Evolutionary conservation across 2,797 vertebrate genomes (phyloP), one percentile per base, ranked within the genome.

Genomic region (Mormyrops boulengeri): DNA sequence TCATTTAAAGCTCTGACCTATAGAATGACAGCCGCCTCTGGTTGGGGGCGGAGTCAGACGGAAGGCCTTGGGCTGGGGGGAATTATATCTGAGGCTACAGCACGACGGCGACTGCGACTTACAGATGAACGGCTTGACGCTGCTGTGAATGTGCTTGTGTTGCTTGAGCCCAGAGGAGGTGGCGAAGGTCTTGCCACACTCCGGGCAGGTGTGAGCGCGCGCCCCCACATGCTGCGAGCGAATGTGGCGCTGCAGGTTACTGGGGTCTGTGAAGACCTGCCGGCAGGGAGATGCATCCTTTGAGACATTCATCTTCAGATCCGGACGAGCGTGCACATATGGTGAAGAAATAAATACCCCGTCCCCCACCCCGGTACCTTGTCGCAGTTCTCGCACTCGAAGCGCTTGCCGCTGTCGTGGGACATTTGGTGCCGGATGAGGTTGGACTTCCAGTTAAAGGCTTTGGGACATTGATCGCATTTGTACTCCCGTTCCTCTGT

Each of bases 361-460:
- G 0, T n/a, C 44, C 44, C 19, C 47, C 9, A 8, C 0, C 41
- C 44, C 41, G 95, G 96, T 99, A 99, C 99, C 99, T 99, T 99
- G 97, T 98, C 97, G 97, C 99, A 99, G 96, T 99, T 99, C 95
- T 99, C 99, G 97, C 99, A 99, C 96, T 99, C 99, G 4, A 99
- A 99, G 96, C 99, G 98, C 96, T 99, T 99, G 95, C 98, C 98
- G 0, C 96, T 99, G 96, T 99, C 98, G 14, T 99, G 99, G 0
- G 99, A 99, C 99, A 99, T 99, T 95, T 99, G 99, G 95, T 99
- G 99, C 91, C 99, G 97, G 94, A 99, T 99, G 94, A 99, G 96
- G 94, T 99, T 99, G 91, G 99, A 99, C 93, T 99, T 99, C 99
- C 99, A 99, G 97, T 99, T 99, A 95, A 99, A 99, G 82, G 99